phyloP scores from a whole-genome alignment of 1,140 invertebrate species.

The Kradibia gibbosae region DNA sequence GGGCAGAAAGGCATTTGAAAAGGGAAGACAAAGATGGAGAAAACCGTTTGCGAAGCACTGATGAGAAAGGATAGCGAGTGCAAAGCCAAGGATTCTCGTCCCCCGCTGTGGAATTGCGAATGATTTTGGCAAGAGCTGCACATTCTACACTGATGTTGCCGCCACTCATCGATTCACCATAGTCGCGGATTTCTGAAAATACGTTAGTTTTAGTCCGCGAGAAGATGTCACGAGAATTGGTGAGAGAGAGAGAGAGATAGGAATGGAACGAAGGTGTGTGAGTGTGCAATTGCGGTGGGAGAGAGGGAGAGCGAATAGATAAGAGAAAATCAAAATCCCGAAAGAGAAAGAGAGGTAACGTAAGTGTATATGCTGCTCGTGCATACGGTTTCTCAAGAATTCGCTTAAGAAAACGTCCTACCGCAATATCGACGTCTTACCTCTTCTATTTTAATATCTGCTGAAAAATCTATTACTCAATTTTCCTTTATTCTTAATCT shows the following conservation, averaged over 20 bases:
- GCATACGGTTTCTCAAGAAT: conserved; percentile 3
- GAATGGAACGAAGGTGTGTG: not conserved
- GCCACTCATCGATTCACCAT: conserved; percentile 24
- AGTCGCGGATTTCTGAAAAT: conserved; percentile 45
- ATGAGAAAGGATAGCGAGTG: not conserved
- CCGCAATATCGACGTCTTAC: conserved; percentile 39
- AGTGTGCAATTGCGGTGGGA: no score
- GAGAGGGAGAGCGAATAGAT: not conserved
- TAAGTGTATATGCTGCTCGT: not conserved
- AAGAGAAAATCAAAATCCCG: no score
- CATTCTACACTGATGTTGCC: not conserved
- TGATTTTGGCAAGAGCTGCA: conserved; percentile 41
- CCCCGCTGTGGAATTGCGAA: not conserved
- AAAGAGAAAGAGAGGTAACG: not conserved
- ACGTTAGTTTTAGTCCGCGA: conserved; percentile 33
- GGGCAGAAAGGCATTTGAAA: not conserved
- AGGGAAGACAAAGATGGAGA: not conserved
- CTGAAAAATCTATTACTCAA: not conserved
- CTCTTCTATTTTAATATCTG: conserved; percentile 17
- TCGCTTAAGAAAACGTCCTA: conserved; percentile 29
- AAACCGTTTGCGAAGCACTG: not conserved
- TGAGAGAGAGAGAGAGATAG: no score
- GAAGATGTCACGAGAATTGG: conserved; percentile 43
- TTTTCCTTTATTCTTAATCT: conserved; percentile 40
- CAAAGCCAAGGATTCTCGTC: not conserved